Evolutionary conservation across 2,888 invertebrate species (phyloP), one percentile per base, ranked within the genome.

Genomic region (Chrysolina oricalcia): DNA sequence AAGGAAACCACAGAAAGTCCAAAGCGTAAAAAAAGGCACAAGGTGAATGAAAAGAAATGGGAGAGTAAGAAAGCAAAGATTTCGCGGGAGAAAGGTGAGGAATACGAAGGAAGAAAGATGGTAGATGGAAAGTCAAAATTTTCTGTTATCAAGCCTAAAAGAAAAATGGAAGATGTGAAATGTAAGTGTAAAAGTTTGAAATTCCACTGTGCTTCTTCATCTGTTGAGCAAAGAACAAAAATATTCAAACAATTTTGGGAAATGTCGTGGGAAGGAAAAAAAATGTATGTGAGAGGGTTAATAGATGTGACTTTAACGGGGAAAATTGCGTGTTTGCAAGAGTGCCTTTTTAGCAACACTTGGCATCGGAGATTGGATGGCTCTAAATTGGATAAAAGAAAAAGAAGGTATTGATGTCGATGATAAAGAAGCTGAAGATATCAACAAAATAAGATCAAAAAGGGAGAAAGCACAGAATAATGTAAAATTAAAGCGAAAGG

Each of bases 291-390:
- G 13, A 59, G 19, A 59, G 19, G 21, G 13, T 19, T 59, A 21
- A 59, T 21, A 19, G 59, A 59, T 59, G 21, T 59, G 5, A 59
- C 4, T 23, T 59, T 59, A 59, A 59, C 59, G 13, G 19, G 19
- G 27, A 41, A 41, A 6, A 41, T 10, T 41, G n/a, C n/a, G n/a
- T n/a, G n/a, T n/a, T n/a, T n/a, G n/a, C n/a, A n/a, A n/a, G n/a
- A n/a, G n/a, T n/a, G 19, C n/a, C 19, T n/a, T n/a, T n/a, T n/a
- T n/a, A 21, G 59, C 59, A 59, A 59, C 10, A 13, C 19, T 59
- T 19, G 19, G 21, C 13, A 59, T 59, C 13, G 59, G 59, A 13
- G 59, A 19, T 19, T 59, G 59, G 59, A 59, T 59, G 59, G 21
- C 19, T 17, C n/a, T 19, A 13, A n/a, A 59, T 10, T 59, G 59